phyloP scores from a whole-genome alignment of 2,113 vertebrate species.

The Xiphorhynchus elegans region DNA sequence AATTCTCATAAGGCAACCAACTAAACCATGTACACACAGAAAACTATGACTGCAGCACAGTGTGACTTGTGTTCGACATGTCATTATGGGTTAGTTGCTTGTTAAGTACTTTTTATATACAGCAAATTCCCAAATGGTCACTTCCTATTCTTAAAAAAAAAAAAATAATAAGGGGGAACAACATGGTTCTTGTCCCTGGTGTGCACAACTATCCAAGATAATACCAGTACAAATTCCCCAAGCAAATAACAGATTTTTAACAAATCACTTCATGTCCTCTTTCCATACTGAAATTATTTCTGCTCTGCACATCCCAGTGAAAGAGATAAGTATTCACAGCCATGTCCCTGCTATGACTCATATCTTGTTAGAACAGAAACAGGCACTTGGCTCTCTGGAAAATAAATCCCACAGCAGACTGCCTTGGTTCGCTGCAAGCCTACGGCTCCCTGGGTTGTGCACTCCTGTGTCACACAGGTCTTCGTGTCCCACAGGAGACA shows the following conservation, averaged over 20 bases:
- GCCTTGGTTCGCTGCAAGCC: background rate
- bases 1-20: background rate
- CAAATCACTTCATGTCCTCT: slow-evolving; percentile 3
- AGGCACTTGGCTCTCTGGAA: background rate
- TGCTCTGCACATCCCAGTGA: background rate
- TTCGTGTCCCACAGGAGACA: slow-evolving; percentile 10
- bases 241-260: background rate
- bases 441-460: background rate
- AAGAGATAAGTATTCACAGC: slow-evolving; percentile 30
- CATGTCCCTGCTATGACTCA: slow-evolving; percentile 44
- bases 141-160: background rate
- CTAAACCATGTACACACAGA: background rate
- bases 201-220: background rate
- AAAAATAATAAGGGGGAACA: background rate
- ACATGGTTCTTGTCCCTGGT: background rate
- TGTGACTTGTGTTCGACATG: background rate
- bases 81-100: background rate
- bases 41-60: background rate
- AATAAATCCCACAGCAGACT: background rate
- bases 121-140: background rate
- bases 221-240: background rate
- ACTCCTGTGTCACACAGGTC: background rate
- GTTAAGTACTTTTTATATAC: background rate
- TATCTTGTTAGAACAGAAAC: slow-evolving; percentile 41
- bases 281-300: slow-evolving; percentile 27